Base-by-base conservation (phyloP, 1,140 invertebrate species). In the Diachasmimorpha longicaudata region DNA sequence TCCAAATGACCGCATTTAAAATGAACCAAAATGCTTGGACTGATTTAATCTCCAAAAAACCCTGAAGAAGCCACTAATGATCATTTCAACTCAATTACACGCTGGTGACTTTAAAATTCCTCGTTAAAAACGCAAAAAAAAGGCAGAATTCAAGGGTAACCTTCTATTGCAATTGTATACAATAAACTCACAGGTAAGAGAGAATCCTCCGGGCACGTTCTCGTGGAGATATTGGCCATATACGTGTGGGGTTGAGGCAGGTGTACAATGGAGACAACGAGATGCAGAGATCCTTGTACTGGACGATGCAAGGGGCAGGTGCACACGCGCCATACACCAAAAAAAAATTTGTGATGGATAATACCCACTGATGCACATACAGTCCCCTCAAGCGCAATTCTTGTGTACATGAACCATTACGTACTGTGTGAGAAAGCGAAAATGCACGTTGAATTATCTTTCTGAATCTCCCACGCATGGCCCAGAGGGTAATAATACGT, bases 361-460 rank as follows among this genome's bases (percentile, higher is more conserved):
- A 63, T 63, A 63, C 23, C 58, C 58, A 63, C 58, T 63, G 58
- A 63, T 63, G 58, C 58, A 23, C 58, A 63, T 63, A 63, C 58
- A 63, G 58, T 63, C 19, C 58, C 58, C 58, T 63, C 19, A 31
- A 63, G 58, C 19, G 58, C 58, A 63, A 63, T 63, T 63, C 58
- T 31, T 63, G 23, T 63, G 23, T 25, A 63, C 58, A 63, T 63
- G 58, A 63, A 63, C 58, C 58, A 63, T 63, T 25, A 31, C 58
- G 23, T 63, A 63, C 23, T 25, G 8, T 63, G 21, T 63, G 21
- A 63, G 58, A 63, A 25, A 63, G 58, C 58, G 23, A 63, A 63
- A 63, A 25, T 63, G 58, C 58, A 63, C 4, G 19, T 63, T 63
- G 58, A 63, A 63, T 63, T 63, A 63, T 63, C 58, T 63, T 23